Percentiles rank a stretch among this genome's conserved stretches.
phyloP scores from a whole-genome alignment of 2,797 vertebrate species.

The Ambastaia sidthimunki region DNA sequence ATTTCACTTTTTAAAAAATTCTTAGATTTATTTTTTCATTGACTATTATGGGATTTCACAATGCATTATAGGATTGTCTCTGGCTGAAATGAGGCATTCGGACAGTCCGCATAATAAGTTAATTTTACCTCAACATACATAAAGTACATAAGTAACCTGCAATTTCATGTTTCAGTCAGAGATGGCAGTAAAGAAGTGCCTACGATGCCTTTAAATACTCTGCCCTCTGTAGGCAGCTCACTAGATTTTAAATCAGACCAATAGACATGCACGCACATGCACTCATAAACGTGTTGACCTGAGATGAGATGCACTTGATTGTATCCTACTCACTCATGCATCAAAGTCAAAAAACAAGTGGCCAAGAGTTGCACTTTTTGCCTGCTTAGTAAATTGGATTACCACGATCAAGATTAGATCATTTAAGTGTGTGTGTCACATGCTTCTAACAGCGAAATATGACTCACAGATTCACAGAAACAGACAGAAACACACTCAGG shows the following conservation, averaged over 20 bases:
- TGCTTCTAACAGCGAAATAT: slow-evolving; percentile 14
- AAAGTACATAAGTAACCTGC: no score
- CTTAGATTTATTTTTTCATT: not conserved
- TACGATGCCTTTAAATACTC: not conserved
- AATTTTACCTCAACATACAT: no score
- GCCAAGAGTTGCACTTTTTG: not conserved
- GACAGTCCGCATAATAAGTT: not conserved
- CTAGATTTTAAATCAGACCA: not conserved
- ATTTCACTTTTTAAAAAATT: no score
- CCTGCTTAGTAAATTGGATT: not conserved
- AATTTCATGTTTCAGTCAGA: no score
- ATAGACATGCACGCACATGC: slow-evolving; percentile 13
- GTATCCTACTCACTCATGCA: not conserved
- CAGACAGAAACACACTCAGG: slow-evolving; percentile 4
- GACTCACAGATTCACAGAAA: slow-evolving; percentile 53
- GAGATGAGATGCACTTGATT: not conserved
- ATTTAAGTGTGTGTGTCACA: not conserved
- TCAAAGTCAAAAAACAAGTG: not conserved
- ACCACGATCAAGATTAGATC: not conserved
- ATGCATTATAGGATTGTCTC: not conserved
- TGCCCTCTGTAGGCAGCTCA: not conserved
- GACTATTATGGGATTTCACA: not conserved
- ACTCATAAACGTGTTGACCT: not conserved
- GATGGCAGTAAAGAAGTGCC: not conserved
- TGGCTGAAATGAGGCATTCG: not conserved